Base-by-base conservation (phyloP, 2,113 vertebrate species). In the Ptilorrhoa leucosticta region DNA sequence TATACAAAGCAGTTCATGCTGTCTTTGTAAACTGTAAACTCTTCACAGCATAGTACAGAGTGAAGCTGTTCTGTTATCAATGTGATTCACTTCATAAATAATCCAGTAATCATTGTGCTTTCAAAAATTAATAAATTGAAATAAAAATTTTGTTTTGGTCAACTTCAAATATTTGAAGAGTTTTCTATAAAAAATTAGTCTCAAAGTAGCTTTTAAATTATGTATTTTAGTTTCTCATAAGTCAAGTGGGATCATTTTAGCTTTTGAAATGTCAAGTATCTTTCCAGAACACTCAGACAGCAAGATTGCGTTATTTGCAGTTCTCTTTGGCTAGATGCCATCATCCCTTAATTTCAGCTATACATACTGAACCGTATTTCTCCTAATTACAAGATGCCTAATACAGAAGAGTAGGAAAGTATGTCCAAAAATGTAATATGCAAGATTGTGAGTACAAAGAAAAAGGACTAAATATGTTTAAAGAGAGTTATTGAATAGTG, bases 231-330 rank as follows among this genome's bases (percentile, higher is more conserved):
- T 92, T 86, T 42, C 60, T 84, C 31, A 13, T 84, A 91, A 96
- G 35, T 96, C 80, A 90, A 94, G 63, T 96, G 68, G 71, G 75
- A 95, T 84, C 83, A 81, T 95, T 96, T 81, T 91, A 91, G 53
- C 61, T 94, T 93, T 97, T 81, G 65, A 96, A 97, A 95, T 96
- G 68, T 95, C 90, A 92, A 78, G 65, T 85, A 30, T 83, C 40
- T 94, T 96, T 95, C 61, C 56, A 89, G 89, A 89, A 69, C 48
- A 70, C 78, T 82, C 56, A 95, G 51, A 79, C 66, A 93, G 80
- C 51, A 95, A 50, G 83, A 91, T 87, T 93, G 45, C 71, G 93
- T 90, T 81, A 95, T 97, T 95, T 97, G 61, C 40, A 89, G 53
- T 97, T 96, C 75, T 94, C 39, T 90, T 96, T 96, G 78, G 63